These are phyloP conservation scores for Trichomalopsis sarcophagae DNA, from an alignment of 1,140 invertebrate genomes.

Conservation along the genomic window DNA sequence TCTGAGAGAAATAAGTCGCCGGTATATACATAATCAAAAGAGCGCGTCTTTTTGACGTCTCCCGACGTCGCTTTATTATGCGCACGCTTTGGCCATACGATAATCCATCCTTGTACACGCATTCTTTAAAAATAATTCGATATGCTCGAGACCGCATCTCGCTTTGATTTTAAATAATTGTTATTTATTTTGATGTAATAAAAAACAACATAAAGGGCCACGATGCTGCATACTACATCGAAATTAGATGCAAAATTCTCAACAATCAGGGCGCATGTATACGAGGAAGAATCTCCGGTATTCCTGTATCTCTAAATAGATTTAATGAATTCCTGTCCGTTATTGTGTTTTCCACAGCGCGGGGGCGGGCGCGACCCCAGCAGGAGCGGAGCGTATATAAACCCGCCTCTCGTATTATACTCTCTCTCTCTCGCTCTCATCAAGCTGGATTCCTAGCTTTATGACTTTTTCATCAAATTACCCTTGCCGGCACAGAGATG, in stretches of 20 bases:
- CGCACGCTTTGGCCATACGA: background rate
- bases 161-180: too few species aligned
- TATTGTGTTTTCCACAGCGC: slow-evolving; percentile 32
- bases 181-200: too few species aligned
- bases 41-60: background rate
- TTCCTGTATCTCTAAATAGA: slow-evolving; percentile 27
- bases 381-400: background rate
- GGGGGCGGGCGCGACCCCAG: background rate
- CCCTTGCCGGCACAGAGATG: background rate
- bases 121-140: background rate
- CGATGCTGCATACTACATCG: too few species aligned
- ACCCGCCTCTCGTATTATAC: background rate
- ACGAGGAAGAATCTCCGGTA: background rate
- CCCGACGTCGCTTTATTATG: background rate
- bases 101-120: background rate
- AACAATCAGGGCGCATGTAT: background rate
- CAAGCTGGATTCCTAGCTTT: slow-evolving; percentile 31
- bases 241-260: background rate
- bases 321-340: slow-evolving; percentile 40
- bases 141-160: too few species aligned
- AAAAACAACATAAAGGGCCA: too few species aligned
- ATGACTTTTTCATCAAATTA: slow-evolving; percentile 41
- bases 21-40: background rate
- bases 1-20: background rate
- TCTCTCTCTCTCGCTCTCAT: background rate